Evolutionary conservation across 2,888 invertebrate genomes (phyloP), one percentile per base, ranked within the genome.

Genomic region (Nemoura dubitans): DNA sequence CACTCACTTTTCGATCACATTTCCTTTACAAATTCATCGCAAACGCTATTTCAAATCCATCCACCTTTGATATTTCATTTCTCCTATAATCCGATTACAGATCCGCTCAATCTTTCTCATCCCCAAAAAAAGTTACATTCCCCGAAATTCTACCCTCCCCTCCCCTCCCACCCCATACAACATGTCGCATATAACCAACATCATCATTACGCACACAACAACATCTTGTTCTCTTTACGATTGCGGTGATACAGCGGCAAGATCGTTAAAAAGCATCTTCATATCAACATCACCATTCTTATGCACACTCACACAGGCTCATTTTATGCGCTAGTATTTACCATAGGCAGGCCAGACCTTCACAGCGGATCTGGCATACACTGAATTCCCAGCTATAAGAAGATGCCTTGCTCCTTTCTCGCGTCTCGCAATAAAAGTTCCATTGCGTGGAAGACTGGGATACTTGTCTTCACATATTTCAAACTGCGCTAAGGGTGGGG

Each of bases 381-480:
- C 36, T 10, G 5, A 6, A 36, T 10, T 10, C 3, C 36, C 36
- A 36, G 36, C 36, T 36, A 36, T 10, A 3, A 59, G 59, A 14
- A 59, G 14, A 36, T 10, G 36, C 5, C 36, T 6, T 36, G 36
- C 10, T 21, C 2, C 59, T 59, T 3, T 59, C 59, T 59, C 14
- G 59, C 1, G 21, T 78, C 1, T 10, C n/a, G 78, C 28, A 78
- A 78, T 78, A 78, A 78, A 78, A 78, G 78, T 78, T 78, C 78
- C 78, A 27, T 78, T 26, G 78, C 27, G 78, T 78, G 78, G 26
- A 27, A 26, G 78, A 1, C 59, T 30, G 30, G 3, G 27, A 81
- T 5, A 10, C 28, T 28, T 30, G 81, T 81, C 16, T 81, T 29
- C 30, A 29, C 81, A 81, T 81, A 28, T 78, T 78, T 28, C 30